Base-by-base conservation (phyloP, 2,113 vertebrate species). In the Gila orcuttii region DNA sequence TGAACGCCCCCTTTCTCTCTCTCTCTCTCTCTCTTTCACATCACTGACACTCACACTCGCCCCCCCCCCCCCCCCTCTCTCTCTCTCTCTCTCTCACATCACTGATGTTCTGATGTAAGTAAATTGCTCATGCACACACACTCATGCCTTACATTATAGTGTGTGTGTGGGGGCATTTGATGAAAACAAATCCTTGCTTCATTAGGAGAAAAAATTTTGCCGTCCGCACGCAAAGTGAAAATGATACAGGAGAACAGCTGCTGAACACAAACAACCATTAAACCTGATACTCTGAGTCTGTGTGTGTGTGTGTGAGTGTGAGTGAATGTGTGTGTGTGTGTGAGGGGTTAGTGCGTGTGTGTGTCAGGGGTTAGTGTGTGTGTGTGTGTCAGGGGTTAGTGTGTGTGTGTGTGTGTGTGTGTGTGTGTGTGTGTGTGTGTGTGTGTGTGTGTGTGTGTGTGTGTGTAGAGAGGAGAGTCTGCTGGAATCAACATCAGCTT, bases 241-340 rank as follows among this genome's bases (percentile, higher is more conserved):
- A 55, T 62, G 60, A 79, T 86, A 60, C 68, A 62, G 69, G 83
- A 88, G 78, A 55, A 91, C 94, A 94, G 93, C 93, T 93, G 93
- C 93, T 92, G 90, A 93, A 92, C 91, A 89, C 85, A 90, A 89
- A 90, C 93, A 92, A 50, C 92, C 92, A 91, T 52, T 89, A 90
- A 93, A 93, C 90, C 88, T 47, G 84, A 90, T 92, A 92, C 88
- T 90, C 68, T 36, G 71, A 33, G 55, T 50, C 3, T 31, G 15
- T 36, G 52, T 75, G 82, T 74, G 23, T 74, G 39, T 82, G 78
- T 28, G 57, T 80, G 78, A 28, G 28, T 28, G 33, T 33, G 33
- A 33, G 33, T 36, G 36, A 0, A 4, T 36, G 36, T 36, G 36
- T 36, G 36, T 6, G 36, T 36, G 36, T 6, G 36, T 4, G 36